Evolutionary conservation across 2,797 vertebrate genomes (phyloP).

Genomic region (Ctenopoma kingsleyae): DNA sequence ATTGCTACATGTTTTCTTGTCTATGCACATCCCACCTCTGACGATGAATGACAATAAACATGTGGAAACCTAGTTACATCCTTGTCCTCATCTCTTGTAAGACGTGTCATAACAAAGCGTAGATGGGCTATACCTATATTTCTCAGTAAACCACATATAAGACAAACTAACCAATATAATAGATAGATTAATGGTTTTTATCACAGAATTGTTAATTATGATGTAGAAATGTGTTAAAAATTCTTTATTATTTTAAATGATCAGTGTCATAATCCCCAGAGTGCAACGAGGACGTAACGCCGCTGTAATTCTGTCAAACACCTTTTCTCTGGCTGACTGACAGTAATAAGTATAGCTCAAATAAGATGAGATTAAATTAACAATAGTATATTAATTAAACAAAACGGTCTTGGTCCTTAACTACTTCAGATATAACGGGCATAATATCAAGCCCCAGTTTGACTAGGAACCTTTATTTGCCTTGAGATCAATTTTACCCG

Average conservation of each 20-base stretch:
- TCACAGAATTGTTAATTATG: background rate
- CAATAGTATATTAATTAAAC: background rate
- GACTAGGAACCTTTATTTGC: constrained; percentile 57
- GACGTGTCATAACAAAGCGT: too few relatives aligned
- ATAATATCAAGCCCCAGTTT: too few relatives aligned
- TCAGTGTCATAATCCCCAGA: background rate
- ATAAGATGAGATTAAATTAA: background rate
- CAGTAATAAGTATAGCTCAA: background rate
- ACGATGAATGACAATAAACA: constrained; percentile 76
- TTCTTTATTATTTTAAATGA: background rate
- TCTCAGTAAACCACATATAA: background rate
- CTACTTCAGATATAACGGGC: background rate
- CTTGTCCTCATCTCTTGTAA: background rate
- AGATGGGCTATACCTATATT: too few relatives aligned
- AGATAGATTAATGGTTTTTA: too few relatives aligned
- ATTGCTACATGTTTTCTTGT: constrained; percentile 39
- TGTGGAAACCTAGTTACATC: constrained; percentile 26
- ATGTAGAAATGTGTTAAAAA: background rate
- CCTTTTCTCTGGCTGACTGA: background rate
- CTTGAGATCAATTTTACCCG: constrained; percentile 50
- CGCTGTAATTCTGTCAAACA: too few relatives aligned
- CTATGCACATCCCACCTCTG: constrained; percentile 50
- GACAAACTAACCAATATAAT: too few relatives aligned
- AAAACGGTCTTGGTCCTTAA: background rate
- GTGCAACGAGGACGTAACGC: too few relatives aligned